A percentile compares a stretch with the other conserved stretches of the same genome.
Evolutionary conservation across 2,797 vertebrate species (phyloP).

Genomic region (Margarornis squamiger): DNA sequence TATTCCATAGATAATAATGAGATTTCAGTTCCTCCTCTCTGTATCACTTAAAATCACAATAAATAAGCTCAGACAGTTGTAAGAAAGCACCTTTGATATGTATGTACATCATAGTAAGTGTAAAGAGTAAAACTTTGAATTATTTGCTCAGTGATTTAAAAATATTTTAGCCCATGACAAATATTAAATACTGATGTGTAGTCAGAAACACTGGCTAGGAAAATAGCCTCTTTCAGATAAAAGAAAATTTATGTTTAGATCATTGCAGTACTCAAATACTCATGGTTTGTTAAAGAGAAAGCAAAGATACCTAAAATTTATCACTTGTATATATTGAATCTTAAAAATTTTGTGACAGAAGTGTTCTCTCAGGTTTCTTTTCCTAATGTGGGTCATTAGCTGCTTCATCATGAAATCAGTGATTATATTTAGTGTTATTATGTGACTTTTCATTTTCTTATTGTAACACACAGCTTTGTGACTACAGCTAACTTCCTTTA

Average conservation of each 20-base stretch:
- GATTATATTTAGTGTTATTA: background rate
- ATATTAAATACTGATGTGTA: background rate
- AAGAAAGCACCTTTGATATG: background rate
- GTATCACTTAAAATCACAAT: conserved; percentile 41
- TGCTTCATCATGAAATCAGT: background rate
- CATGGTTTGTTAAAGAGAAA: background rate
- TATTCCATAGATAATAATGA: conserved; percentile 4
- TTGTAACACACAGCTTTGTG: background rate
- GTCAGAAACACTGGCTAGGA: background rate
- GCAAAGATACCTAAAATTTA: background rate
- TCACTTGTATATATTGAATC: background rate
- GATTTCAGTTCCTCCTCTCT: background rate
- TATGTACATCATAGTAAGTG: background rate
- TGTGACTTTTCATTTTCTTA: background rate
- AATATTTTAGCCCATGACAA: background rate
- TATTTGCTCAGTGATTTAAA: background rate
- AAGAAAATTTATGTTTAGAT: background rate
- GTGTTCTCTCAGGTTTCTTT: background rate
- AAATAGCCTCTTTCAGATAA: background rate
- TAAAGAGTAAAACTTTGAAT: conserved; percentile 1
- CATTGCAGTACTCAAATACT: background rate
- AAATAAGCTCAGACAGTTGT: conserved; percentile 5
- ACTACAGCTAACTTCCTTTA: background rate
- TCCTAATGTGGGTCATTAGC: background rate
- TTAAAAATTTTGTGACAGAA: background rate